These are phyloP conservation scores for Chymomyza caudatula DNA, from an alignment of 2,888 invertebrate species.

Conservation along the genomic window DNA sequence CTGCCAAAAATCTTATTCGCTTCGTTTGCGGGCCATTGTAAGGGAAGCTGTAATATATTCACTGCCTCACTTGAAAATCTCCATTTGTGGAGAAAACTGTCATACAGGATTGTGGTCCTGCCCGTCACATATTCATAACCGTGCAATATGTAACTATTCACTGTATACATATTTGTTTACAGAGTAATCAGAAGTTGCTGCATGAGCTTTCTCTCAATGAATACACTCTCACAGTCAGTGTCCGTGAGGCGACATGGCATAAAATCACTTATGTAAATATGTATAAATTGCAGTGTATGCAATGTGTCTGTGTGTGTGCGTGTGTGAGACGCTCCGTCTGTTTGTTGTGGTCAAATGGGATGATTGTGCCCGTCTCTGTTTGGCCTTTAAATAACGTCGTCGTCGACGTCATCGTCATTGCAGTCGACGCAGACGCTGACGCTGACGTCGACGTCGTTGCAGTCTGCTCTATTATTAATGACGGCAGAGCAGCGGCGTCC, in stretches of 20 bases:
- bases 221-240: neutral
- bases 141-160: no score
- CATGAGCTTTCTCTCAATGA: slow-evolving; percentile 1
- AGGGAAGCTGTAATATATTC: no score
- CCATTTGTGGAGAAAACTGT: no score
- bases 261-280: slow-evolving; percentile 66
- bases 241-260: slow-evolving; percentile 49
- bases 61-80: no score
- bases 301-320: slow-evolving; percentile 12
- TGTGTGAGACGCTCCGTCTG: neutral
- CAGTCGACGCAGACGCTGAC: no score
- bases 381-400: slow-evolving; percentile 19
- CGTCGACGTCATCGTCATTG: slow-evolving; percentile 32
- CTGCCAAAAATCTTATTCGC: no score
- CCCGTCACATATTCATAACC: no score
- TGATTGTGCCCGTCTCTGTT: slow-evolving; percentile 18
- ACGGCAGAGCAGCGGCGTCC: slow-evolving; percentile 33
- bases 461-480: slow-evolving; percentile 63
- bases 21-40: no score
- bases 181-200: slow-evolving; percentile 28
- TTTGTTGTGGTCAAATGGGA: slow-evolving; percentile 12
- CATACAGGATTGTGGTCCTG: no score
- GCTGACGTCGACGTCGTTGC: slow-evolving; percentile 22
- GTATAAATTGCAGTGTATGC: slow-evolving; percentile 18
- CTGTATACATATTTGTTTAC: no score